A percentile compares a stretch with the other conserved stretches of the same genome.
Evolutionary conservation across 2,113 vertebrate genomes (phyloP).

Genomic region (Sturnus vulgaris): DNA sequence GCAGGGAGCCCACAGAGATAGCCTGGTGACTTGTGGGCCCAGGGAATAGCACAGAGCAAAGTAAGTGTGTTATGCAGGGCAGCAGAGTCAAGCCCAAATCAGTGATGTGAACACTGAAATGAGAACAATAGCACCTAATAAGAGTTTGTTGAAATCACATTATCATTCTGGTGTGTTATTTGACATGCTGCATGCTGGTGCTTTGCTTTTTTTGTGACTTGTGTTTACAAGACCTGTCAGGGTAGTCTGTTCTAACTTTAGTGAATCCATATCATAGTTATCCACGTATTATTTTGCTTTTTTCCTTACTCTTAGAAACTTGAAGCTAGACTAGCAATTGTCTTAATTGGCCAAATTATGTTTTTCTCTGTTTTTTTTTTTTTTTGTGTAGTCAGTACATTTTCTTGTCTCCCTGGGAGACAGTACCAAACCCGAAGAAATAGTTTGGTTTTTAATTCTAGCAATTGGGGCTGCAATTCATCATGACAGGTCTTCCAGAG

Average conservation of each 20-base stretch:
- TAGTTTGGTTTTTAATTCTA: not conserved
- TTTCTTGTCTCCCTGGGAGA: not conserved
- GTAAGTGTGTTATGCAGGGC: not conserved
- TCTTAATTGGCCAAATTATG: not conserved
- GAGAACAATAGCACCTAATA: not conserved
- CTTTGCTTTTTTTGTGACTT: not conserved
- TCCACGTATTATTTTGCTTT: not conserved
- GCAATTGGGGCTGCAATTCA: not conserved
- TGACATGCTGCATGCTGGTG: not conserved
- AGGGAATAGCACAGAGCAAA: not conserved
- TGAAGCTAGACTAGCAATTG: not conserved
- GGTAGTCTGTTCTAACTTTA: not conserved
- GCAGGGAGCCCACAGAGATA: not conserved
- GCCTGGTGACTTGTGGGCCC: not conserved
- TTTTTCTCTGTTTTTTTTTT: not conserved
- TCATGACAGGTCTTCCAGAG: not conserved
- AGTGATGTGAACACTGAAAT: not conserved
- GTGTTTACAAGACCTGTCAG: not conserved
- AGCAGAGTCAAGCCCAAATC: not conserved
- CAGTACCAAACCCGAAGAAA: not conserved
- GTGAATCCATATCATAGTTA: accelerated
- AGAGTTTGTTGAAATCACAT: not conserved
- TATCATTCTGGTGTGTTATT: not conserved
- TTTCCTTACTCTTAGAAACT: not conserved
- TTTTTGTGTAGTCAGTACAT: not conserved